These are phyloP conservation scores for Thymallus thymallus DNA, from an alignment of 2,113 vertebrate species.

Conservation along the genomic window DNA sequence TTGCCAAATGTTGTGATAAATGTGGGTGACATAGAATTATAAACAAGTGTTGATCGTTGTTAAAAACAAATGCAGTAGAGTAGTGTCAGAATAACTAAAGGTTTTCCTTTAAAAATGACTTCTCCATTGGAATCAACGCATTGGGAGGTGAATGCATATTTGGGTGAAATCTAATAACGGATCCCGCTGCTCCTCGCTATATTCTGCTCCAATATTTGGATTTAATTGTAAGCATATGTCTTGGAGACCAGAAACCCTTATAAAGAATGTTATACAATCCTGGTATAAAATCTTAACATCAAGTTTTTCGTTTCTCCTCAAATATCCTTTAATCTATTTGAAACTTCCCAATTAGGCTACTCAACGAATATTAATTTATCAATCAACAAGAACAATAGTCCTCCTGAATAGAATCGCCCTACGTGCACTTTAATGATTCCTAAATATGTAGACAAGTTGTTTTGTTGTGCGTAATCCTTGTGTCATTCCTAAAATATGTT, in stretches of 20 bases:
- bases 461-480: not conserved
- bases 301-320: not conserved
- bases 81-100: not conserved
- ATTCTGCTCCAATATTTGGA: conserved; percentile 10
- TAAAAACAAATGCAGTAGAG: not conserved
- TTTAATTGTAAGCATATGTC: conserved; percentile 15
- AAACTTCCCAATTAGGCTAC: not conserved
- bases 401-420: not conserved
- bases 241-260: not conserved
- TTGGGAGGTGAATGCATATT: conserved; percentile 19
- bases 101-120: not conserved
- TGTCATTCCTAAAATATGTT: no score
- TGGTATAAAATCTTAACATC: not conserved
- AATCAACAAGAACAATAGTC: not conserved
- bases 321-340: not conserved
- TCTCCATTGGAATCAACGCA: not conserved
- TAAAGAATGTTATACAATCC: not conserved
- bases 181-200: conserved; percentile 1
- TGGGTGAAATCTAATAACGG: conserved; percentile 16
- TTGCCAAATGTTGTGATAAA: not conserved
- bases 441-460: not conserved
- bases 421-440: not conserved
- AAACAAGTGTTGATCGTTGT: not conserved
- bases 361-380: not conserved
- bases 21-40: not conserved